A percentile compares a stretch with the other conserved stretches of the same genome.
phyloP scores from a whole-genome alignment of 2,888 invertebrate species.

The Gandaritis pyraliata region DNA sequence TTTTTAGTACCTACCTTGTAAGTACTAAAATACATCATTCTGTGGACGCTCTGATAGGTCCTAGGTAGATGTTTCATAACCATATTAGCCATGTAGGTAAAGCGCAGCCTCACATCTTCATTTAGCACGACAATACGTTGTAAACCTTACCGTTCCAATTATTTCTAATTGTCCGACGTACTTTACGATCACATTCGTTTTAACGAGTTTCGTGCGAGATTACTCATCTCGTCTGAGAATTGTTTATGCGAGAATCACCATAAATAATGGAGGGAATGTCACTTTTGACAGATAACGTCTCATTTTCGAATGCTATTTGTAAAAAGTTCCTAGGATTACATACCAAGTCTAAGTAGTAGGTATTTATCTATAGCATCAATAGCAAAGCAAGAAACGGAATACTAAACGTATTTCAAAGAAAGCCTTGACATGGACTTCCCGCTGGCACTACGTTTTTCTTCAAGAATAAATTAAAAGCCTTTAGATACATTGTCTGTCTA shows the following conservation, averaged over 20 bases:
- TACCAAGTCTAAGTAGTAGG: neutral
- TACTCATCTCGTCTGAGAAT: constrained; percentile 36
- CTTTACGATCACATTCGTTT: constrained; percentile 36
- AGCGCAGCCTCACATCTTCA: constrained; percentile 52
- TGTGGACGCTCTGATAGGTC: no score
- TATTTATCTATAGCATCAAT: constrained; percentile 13
- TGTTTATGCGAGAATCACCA: constrained; percentile 44
- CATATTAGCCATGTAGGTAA: neutral
- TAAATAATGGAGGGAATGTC: constrained; percentile 41
- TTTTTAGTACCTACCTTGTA: no score
- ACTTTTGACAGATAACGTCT: constrained; percentile 36
- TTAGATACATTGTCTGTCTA: constrained; percentile 15
- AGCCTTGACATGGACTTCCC: constrained; percentile 25
- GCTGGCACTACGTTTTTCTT: constrained; percentile 22
- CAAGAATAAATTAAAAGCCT: constrained; percentile 22
- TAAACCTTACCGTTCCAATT: constrained; percentile 54
- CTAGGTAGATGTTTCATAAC: neutral
- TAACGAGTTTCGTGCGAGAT: constrained; percentile 42
- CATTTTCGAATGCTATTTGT: constrained; percentile 26
- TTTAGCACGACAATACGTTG: constrained; percentile 61
- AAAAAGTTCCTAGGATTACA: constrained; percentile 25
- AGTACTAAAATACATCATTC: no score
- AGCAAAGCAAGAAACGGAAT: constrained; percentile 18
- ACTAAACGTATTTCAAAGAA: constrained; percentile 16
- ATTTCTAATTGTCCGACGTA: constrained; percentile 66